Percentiles rank a stretch among this genome's conserved stretches.
phyloP scores from a whole-genome alignment of 2,113 vertebrate species.

The Recurvirostra avosetta region DNA sequence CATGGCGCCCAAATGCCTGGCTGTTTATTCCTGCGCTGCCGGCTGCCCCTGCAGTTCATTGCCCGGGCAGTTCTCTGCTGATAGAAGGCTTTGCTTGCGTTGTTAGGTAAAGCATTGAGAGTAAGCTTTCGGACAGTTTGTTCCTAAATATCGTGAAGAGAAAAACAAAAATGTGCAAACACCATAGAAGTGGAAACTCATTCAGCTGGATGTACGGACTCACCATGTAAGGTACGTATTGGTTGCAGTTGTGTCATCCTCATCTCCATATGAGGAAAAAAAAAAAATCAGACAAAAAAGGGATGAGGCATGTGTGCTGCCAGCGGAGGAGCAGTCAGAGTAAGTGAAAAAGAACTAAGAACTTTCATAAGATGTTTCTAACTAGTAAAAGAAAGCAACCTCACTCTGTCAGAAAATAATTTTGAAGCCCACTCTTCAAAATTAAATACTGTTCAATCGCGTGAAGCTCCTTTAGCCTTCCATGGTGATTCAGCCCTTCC shows the following conservation, averaged over 20 bases:
- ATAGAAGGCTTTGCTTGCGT: background rate
- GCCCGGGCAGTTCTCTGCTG: background rate
- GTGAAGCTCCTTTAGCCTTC: background rate
- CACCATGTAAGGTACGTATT: background rate
- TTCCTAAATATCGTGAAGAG: background rate
- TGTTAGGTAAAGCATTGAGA: background rate
- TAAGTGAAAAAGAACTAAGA: background rate
- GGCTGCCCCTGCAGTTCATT: background rate
- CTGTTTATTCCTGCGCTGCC: background rate
- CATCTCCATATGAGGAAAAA: background rate
- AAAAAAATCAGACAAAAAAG: background rate
- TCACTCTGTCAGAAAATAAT: background rate
- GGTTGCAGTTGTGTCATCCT: background rate
- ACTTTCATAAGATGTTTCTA: background rate
- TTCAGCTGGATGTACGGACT: background rate
- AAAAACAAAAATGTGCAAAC: background rate
- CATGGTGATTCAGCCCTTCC: background rate
- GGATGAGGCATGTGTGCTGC: background rate
- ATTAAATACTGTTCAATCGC: rapidly evolving
- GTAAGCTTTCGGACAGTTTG: background rate
- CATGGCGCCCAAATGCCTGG: too few relatives aligned
- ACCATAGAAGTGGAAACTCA: background rate
- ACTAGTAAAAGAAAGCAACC: background rate
- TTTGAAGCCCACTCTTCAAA: background rate
- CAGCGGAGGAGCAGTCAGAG: background rate